phyloP scores from a whole-genome alignment of 2,797 vertebrate genomes.

The Perodicticus potto region DNA sequence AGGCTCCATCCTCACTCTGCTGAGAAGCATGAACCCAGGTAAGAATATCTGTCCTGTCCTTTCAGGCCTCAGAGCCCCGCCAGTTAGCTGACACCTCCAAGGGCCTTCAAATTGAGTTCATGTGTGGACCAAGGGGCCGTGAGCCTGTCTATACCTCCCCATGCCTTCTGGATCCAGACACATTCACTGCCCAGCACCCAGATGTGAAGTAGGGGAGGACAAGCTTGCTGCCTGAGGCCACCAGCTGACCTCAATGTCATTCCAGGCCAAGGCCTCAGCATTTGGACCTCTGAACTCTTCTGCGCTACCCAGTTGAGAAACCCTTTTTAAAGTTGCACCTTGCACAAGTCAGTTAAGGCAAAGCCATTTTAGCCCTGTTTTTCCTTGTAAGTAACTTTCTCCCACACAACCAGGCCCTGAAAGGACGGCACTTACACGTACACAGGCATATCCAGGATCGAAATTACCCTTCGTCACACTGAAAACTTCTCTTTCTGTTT shows the following conservation, averaged over 20 bases:
- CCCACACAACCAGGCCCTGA: background rate
- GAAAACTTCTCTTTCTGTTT: background rate
- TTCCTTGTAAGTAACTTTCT: slow-evolving; percentile 21
- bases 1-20: background rate
- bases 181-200: background rate
- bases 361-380: background rate
- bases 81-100: background rate
- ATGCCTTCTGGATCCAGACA: background rate
- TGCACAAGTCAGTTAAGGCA: background rate
- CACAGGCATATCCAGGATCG: background rate
- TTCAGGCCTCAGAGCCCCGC: background rate
- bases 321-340: background rate
- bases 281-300: background rate
- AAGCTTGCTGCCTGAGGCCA: background rate
- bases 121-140: background rate
- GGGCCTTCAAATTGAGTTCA: background rate
- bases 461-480: background rate
- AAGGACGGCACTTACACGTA: background rate
- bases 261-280: background rate
- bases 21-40: background rate
- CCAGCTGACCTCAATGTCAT: background rate
- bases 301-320: background rate
- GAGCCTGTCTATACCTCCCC: no score
- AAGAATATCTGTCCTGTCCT: background rate
- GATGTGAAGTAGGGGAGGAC: background rate